Conservation (phyloP, 2,113 vertebrate genomes). For the Callospermophilus lateralis region DNA sequence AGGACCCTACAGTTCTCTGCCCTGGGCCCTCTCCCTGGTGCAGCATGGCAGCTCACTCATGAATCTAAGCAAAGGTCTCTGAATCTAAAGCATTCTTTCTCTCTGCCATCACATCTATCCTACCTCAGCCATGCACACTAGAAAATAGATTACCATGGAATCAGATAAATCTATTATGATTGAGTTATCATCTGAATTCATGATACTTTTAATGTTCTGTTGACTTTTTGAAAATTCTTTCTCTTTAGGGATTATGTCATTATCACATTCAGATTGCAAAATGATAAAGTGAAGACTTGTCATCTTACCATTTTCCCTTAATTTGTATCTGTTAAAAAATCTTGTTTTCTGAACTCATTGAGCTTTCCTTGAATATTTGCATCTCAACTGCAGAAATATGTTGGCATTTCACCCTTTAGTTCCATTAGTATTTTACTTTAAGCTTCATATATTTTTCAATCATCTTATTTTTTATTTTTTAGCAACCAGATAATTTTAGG, state of each 20-base stretch:
- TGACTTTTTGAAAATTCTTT: neutral
- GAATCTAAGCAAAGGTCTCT: neutral
- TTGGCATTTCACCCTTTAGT: neutral
- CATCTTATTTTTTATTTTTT: neutral
- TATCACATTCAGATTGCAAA: neutral
- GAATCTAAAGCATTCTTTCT: neutral
- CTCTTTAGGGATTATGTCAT: neutral
- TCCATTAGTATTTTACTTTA: neutral
- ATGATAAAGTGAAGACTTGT: neutral
- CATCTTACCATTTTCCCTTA: neutral
- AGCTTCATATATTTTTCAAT: neutral
- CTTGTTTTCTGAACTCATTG: neutral
- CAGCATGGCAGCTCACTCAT: fast-evolving
- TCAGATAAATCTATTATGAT: neutral
- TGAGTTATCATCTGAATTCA: neutral
- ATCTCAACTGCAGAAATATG: neutral
- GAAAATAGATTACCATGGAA: neutral
- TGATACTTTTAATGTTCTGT: too few species aligned
- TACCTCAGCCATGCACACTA: neutral
- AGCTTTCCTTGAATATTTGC: neutral
- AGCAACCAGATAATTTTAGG: neutral
- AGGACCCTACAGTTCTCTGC: neutral
- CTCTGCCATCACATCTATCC: neutral
- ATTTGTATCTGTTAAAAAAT: neutral
- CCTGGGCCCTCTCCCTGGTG: fast-evolving